Evolutionary conservation across 2,888 invertebrate genomes (phyloP), one percentile per base, ranked within the genome.

Genomic region (Lithophane ornitopus): DNA sequence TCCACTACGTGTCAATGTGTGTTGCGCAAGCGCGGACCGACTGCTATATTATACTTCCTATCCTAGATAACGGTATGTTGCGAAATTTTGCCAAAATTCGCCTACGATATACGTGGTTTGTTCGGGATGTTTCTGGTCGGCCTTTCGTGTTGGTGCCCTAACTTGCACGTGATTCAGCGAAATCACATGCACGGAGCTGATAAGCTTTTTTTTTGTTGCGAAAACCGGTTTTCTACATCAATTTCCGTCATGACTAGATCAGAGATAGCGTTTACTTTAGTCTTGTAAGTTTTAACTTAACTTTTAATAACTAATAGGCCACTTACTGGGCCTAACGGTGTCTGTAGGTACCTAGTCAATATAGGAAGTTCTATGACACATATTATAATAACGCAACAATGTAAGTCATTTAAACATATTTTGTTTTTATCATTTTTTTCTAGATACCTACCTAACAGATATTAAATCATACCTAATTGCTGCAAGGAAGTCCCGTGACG

Each of bases 81-180:
- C 95, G 94, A 96, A 96, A 96, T 92, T 83, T 93, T 91, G 94
- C 93, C 94, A 93, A 95, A 94, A 90, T 90, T 86, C 81, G 82
- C 84, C 71, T 73, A 67, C 63, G 58, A 52, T 34, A 62, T 39
- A 61, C 28, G 67, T 46, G 62, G 41, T 14, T 49, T 26, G 26
- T 28, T 26, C 34, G 11, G 22, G 79, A 41, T 14, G 75, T 16
- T 54, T 39, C 62, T 44, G 0, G 26, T 44, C 12, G 28, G 49
- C 28, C 46, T 39, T 66, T 80, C 9, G 2, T 28, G n/a, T 39
- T n/a, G 28, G 19, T 46, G 19, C 12, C 16, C 28, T 74, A 6
- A 4, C 7, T 34, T 22, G 26, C 3, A 14, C 54, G 41, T 54
- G 46, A 59, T 59, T 63, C 1, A 3, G 6, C 0, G 0, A n/a